phyloP scores from a whole-genome alignment of 64 coral and sea anemone species.

The Stylophora pistillata region DNA sequence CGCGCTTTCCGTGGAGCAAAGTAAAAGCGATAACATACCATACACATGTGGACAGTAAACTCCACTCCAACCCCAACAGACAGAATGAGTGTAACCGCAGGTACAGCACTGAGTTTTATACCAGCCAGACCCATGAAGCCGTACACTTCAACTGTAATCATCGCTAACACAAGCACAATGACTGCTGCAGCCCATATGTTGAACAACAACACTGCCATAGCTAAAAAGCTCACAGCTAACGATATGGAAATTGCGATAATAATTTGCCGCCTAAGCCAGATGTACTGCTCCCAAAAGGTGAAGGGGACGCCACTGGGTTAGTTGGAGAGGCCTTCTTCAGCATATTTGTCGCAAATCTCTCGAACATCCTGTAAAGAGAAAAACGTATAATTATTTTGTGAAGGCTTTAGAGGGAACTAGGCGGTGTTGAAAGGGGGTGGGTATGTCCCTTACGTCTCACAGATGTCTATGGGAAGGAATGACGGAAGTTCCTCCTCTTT shows the following conservation, averaged over 20 bases:
- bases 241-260: conserved; percentile 69
- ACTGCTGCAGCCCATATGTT: conserved; percentile 80
- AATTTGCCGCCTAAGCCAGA: conserved; percentile 76
- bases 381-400: background rate
- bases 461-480: background rate
- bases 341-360: conserved; percentile 82
- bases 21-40: conserved; percentile 58
- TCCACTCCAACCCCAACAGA: conserved; percentile 97
- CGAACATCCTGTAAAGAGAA: conserved; percentile 64
- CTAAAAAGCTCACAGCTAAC: conserved; percentile 72
- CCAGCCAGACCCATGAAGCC: conserved; percentile 97
- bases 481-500: too few relatives aligned
- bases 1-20: too few relatives aligned
- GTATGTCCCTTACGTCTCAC: background rate
- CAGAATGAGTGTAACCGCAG: conserved; percentile 93
- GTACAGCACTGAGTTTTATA: conserved; percentile 92
- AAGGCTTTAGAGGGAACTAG: background rate
- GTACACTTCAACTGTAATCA: conserved; percentile 90
- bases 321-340: conserved; percentile 57
- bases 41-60: conserved; percentile 97
- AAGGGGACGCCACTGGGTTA: conserved; percentile 93
- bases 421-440: background rate
- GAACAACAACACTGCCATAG: conserved; percentile 70
- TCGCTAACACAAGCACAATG: conserved; percentile 53
- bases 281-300: conserved; percentile 98